phyloP scores from a whole-genome alignment of 2,888 invertebrate genomes.

The Xestia rhomboidea region DNA sequence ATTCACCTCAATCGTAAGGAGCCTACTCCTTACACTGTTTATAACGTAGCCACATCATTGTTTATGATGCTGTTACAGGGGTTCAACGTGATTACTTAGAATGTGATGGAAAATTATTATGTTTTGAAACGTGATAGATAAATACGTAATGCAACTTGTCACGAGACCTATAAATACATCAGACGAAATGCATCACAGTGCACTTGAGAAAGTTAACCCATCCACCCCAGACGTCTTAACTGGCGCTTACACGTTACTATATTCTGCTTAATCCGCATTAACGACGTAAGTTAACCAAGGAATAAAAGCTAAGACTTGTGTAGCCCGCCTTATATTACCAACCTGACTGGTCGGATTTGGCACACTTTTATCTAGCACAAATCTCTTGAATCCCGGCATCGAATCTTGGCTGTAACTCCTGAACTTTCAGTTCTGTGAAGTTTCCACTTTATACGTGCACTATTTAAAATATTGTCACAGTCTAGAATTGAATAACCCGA shows the following conservation, averaged over 20 bases:
- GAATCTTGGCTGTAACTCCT: conserved; percentile 42
- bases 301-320: conserved; percentile 37
- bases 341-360: conserved; percentile 40
- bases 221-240: conserved; percentile 26
- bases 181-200: conserved; percentile 15
- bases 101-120: neutral
- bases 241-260: neutral
- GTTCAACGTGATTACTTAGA: neutral
- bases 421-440: conserved; percentile 34
- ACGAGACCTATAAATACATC: conserved; percentile 17
- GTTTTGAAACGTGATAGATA: conserved; percentile 29
- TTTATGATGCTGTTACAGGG: neutral
- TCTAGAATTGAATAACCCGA: conserved; percentile 13
- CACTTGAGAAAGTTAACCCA: conserved; percentile 24
- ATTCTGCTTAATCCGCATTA: conserved; percentile 13
- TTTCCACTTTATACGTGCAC: conserved; percentile 14
- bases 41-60: neutral
- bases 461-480: conserved; percentile 15
- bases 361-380: conserved; percentile 49
- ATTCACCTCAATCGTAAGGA: neutral
- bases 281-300: conserved; percentile 37
- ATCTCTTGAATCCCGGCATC: conserved; percentile 53
- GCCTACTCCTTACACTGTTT: neutral
- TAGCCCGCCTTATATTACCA: conserved; percentile 44
- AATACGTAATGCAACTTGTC: neutral